Conservation (phyloP, 1,140 invertebrate genomes). For the Laodelphax striatellus region DNA sequence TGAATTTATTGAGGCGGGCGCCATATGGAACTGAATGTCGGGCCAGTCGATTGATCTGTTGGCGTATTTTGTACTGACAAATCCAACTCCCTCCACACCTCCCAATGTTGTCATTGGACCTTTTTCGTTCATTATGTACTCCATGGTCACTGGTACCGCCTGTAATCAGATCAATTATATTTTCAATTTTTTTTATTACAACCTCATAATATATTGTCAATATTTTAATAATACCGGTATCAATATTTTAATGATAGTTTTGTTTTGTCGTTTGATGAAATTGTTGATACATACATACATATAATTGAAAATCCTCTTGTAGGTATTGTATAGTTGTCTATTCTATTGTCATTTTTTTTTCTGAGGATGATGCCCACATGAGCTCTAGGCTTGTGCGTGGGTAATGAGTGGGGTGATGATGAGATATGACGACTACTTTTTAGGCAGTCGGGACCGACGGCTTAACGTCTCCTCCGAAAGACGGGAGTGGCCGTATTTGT, state of each 20-base stretch:
- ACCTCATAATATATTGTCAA: neutral
- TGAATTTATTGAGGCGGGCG: slow-evolving; percentile 70
- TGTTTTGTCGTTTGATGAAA: too few species aligned
- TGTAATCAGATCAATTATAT: slow-evolving; percentile 37
- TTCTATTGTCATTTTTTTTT: too few species aligned
- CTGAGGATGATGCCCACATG: too few species aligned
- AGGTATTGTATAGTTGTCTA: too few species aligned
- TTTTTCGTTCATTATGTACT: slow-evolving; percentile 59
- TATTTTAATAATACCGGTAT: neutral
- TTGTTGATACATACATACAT: too few species aligned
- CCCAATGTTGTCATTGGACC: slow-evolving; percentile 76
- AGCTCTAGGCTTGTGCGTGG: too few species aligned
- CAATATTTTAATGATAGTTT: neutral
- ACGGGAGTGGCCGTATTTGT: too few species aligned
- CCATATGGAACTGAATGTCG: slow-evolving; percentile 80
- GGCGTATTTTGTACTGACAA: slow-evolving; percentile 70
- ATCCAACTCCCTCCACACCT: slow-evolving; percentile 73
- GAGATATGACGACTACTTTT: too few species aligned
- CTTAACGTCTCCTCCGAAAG: too few species aligned
- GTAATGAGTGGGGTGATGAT: too few species aligned
- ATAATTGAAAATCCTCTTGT: too few species aligned
- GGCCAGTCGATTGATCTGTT: slow-evolving; percentile 60
- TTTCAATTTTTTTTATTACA: neutral
- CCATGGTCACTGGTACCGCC: slow-evolving; percentile 61
- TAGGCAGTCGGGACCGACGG: too few species aligned